Base-by-base conservation (phyloP, 2,797 vertebrate genomes). In the Cynopterus sphinx region DNA sequence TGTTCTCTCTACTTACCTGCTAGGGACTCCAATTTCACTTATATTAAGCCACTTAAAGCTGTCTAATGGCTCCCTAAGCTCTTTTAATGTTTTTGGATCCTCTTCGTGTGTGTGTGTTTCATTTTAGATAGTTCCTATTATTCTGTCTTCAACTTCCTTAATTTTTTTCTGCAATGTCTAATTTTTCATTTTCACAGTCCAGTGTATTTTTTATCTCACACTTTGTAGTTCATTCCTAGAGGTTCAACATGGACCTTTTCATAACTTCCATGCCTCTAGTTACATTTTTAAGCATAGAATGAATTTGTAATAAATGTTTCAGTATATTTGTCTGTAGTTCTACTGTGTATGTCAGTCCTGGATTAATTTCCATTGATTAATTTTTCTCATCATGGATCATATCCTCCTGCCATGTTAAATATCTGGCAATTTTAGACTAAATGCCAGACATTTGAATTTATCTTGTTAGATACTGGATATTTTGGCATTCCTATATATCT, bases 281-380 rank as follows among this genome's bases (percentile, higher is more conserved):
- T 86, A 83, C 92, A 49, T 83, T 96, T 61, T 87, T 61, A 96
- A 91, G 46, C 63, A 73, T 49, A 9, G 9, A 77, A 31, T 86
- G 19, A 26, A 51, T 33, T 63, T 39, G 41, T 61, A 77, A 70
- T 94, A 43, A 59, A 63, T 75, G 17, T 88, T 93, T 77, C 26
- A 26, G 19, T 71, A 19, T 49, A 70, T 26, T 79, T 95, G 22
- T 21, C 31, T 89, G 0, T 87, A 68, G 24, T 85, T 77, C 63
- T 73, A 75, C 61, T 11, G 31, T 51, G 12, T 75, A 0, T 61
- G 19, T 85, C 51, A 46, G 22, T 79, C 57, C 36, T 74, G 31
- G 15, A 53, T 92, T 33, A 39, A 24, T 74, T 68, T 91, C 31
- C 55, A 31, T 67, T 81, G 24, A 26, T 82, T 81, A 46, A 86